phyloP scores from a whole-genome alignment of 2,797 vertebrate genomes.

The Girardinus metallicus region DNA sequence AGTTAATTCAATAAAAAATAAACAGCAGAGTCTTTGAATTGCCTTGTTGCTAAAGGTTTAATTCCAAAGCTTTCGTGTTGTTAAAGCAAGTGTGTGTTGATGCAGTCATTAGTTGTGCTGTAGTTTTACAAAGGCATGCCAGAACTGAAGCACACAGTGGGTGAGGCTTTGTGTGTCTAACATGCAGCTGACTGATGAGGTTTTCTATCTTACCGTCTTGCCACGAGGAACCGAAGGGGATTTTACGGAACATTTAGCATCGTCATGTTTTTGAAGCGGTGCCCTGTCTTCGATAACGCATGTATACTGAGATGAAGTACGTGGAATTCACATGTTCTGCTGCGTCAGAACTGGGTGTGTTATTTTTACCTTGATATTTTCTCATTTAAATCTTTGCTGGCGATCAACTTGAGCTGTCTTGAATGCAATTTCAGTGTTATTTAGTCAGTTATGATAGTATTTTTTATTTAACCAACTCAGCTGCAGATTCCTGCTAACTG shows the following conservation, averaged over 20 bases:
- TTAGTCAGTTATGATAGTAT: not conserved
- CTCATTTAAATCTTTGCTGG: not conserved
- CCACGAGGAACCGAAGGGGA: not conserved
- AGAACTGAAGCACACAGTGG: slow-evolving; percentile 21
- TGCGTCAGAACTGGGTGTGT: not conserved
- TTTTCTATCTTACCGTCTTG: not conserved
- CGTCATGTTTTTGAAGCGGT: not conserved
- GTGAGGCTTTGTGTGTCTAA: slow-evolving; percentile 13
- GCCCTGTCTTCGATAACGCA: not conserved
- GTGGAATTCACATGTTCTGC: not conserved
- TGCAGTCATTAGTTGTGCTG: slow-evolving; percentile 52
- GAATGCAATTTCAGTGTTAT: not conserved
- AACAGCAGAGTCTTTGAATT: not conserved
- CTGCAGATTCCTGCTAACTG: too few species aligned
- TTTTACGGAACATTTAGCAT: not conserved
- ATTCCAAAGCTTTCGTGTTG: not conserved
- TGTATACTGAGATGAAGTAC: not conserved
- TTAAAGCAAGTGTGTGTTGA: not conserved
- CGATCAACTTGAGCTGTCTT: not conserved
- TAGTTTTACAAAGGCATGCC: slow-evolving; percentile 39
- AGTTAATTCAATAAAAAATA: slow-evolving; percentile 4
- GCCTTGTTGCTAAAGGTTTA: not conserved
- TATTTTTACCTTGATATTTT: not conserved
- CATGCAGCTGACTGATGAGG: slow-evolving; percentile 14
- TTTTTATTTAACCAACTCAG: too few species aligned